Base-by-base conservation (phyloP, 2,888 invertebrate genomes). In the Agriopis aurantiaria region DNA sequence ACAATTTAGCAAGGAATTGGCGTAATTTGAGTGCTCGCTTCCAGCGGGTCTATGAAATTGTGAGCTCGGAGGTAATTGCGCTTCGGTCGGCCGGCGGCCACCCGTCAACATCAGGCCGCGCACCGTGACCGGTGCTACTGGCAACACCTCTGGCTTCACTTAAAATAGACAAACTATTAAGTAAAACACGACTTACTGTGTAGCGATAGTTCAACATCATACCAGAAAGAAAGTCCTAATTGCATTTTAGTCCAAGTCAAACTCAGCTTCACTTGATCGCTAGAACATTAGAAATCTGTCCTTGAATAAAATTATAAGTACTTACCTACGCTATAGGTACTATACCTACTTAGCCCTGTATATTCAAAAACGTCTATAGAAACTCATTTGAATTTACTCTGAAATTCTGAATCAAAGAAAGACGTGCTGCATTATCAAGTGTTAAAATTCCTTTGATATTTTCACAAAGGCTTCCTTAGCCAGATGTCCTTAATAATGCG, bases 61-160 rank as follows among this genome's bases (percentile, higher is more conserved):
- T 70, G 71, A 68, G 65, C 68, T 73, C 58, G 57, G 66, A 65
- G 55, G 56, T 73, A 74, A 75, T 73, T 66, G 59, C 64, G 77
- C 64, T 69, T 71, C 78, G 76, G 74, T 74, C 69, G 71, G 75
- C 62, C 61, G 76, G 75, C 62, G 59, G 75, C 73, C 58, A 58
- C 8, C 45, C 53, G 59, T 56, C 58, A 53, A 43, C 33, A 49
- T 65, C 55, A 8, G 2, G 58, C 49, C 57, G 68, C 57, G 43
- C 58, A 71, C 67, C 73, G 73, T 72, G 65, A 73, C 70, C 67
- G 69, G 51, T 33, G 49, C 55, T 62, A 64, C 68, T 69, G 66
- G 65, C 63, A 71, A 62, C 46, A 59, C 55, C 41, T 51, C 12
- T 56, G 65, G 58, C 23, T 68, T 33, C 12, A 23, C 33, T 51